phyloP scores from a whole-genome alignment of 2,797 vertebrate species.

The Hippoglossus hippoglossus region DNA sequence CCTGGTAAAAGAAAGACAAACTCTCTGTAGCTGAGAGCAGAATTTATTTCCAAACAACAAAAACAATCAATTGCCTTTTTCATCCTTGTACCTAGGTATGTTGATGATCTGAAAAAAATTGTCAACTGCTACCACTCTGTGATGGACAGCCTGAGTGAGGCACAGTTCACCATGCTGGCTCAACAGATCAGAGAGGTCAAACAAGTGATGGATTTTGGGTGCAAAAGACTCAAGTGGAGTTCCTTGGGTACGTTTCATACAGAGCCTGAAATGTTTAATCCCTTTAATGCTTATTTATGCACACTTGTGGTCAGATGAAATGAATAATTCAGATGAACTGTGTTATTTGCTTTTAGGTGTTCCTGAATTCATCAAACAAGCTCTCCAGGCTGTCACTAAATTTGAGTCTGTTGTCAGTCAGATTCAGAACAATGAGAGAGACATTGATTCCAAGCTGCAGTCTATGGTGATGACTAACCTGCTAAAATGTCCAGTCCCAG shows the following conservation, averaged over 20 bases:
- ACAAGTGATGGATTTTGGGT: slow-evolving; percentile 84
- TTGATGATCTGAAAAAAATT: slow-evolving; percentile 82
- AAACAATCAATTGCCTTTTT: background rate
- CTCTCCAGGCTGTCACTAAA: slow-evolving; percentile 83
- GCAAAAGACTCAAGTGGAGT: slow-evolving; percentile 90
- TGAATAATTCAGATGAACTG: background rate
- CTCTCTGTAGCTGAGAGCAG: background rate
- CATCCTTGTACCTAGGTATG: slow-evolving; percentile 79
- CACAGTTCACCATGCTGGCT: slow-evolving; percentile 84
- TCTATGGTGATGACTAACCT: slow-evolving; percentile 88
- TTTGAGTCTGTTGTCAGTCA: slow-evolving; percentile 90
- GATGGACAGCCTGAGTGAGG: slow-evolving; percentile 85
- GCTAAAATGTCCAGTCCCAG: slow-evolving; percentile 85
- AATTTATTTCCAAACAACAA: slow-evolving; percentile 2
- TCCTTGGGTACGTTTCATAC: slow-evolving; percentile 84
- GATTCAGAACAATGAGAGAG: slow-evolving; percentile 87
- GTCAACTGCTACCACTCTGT: slow-evolving; percentile 84
- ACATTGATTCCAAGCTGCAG: slow-evolving; percentile 85
- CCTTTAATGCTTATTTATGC: slow-evolving; percentile 10
- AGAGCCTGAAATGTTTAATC: background rate
- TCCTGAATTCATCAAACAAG: slow-evolving; percentile 84
- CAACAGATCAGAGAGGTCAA: slow-evolving; percentile 82
- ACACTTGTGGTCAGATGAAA: background rate
- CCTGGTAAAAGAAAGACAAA: too few relatives aligned
- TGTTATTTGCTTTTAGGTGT: slow-evolving; percentile 83